Evolutionary conservation across 2,888 invertebrate species (phyloP).

Genomic region (Steinernema hermaphroditum): DNA sequence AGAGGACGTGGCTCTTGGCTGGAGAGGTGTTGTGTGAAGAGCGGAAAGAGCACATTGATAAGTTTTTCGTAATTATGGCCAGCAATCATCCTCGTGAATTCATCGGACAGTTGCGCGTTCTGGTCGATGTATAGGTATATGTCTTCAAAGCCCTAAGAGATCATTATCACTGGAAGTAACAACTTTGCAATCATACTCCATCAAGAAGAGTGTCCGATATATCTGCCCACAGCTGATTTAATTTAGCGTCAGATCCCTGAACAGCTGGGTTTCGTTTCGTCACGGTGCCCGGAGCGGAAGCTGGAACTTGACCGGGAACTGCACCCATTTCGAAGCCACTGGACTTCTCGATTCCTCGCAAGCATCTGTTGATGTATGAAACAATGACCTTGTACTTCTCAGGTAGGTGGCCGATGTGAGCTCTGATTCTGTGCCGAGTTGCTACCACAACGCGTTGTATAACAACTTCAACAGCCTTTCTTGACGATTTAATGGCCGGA

Average conservation of each 20-base stretch:
- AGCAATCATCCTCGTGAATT: slow-evolving; percentile 40
- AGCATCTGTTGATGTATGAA: not conserved
- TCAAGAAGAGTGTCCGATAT: not conserved
- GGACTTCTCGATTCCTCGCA: slow-evolving; percentile 11
- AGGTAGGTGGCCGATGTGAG: not conserved
- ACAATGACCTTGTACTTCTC: not conserved
- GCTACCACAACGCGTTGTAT: not conserved
- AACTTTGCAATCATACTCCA: not conserved
- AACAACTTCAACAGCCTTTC: not conserved
- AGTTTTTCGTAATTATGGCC: not conserved
- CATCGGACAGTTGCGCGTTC: slow-evolving; percentile 37
- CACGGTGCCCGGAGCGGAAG: not conserved
- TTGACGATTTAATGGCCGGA: not conserved
- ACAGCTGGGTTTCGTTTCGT: not conserved
- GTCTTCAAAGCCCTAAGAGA: slow-evolving; percentile 39
- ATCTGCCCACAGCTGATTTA: not conserved
- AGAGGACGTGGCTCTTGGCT: not conserved
- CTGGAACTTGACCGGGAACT: slow-evolving; percentile 5
- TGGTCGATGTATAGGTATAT: slow-evolving; percentile 41
- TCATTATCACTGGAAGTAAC: not conserved
- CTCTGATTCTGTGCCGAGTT: not conserved
- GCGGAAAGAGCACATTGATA: not conserved
- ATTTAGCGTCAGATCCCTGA: not conserved
- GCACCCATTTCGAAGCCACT: not conserved
- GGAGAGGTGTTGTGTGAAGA: not conserved